Percentiles rank a stretch among this genome's conserved stretches.
These are phyloP conservation scores for Steinernema carpocapsae DNA, from an alignment of 2,888 invertebrate genomes.

Conservation along the genomic window DNA sequence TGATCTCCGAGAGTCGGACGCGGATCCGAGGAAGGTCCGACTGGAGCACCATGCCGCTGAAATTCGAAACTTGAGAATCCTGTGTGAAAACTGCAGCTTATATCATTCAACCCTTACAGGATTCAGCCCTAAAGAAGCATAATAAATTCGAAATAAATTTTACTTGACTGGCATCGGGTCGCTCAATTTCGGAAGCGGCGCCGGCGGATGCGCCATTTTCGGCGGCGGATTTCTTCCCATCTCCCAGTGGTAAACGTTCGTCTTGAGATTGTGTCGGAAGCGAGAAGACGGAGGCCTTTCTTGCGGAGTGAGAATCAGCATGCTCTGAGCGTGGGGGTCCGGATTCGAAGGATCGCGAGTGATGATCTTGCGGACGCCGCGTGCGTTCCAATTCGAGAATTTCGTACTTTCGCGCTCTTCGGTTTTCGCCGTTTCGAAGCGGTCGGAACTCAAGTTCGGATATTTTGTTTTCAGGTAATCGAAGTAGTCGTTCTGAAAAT, in stretches of 20 bases:
- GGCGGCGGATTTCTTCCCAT: conserved; percentile 3
- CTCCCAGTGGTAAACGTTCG: conserved; percentile 30
- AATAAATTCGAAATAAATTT: no score
- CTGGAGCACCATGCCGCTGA: not conserved
- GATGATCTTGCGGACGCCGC: conserved; percentile 13
- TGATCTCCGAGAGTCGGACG: conserved; percentile 14
- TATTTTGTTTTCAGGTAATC: conserved; percentile 17
- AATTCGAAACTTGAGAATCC: not conserved
- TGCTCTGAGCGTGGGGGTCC: conserved; percentile 20
- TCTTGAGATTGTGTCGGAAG: not conserved
- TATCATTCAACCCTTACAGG: no score
- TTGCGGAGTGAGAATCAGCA: conserved; percentile 27
- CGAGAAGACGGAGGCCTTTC: conserved; percentile 1
- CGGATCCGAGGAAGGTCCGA: conserved; percentile 24
- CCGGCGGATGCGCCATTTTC: not conserved
- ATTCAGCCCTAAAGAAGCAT: no score
- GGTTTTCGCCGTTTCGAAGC: conserved; percentile 5
- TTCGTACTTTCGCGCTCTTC: not conserved
- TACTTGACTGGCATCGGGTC: conserved; percentile 24
- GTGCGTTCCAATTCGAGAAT: not conserved
- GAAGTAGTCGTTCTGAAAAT: conserved; percentile 27
- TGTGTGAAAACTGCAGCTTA: no score
- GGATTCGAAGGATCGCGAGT: conserved; percentile 9
- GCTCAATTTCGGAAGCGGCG: not conserved
- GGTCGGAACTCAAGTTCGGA: conserved; percentile 5